Conservation (phyloP, 2,888 invertebrate species). For the Dromius quadrimaculatus region DNA sequence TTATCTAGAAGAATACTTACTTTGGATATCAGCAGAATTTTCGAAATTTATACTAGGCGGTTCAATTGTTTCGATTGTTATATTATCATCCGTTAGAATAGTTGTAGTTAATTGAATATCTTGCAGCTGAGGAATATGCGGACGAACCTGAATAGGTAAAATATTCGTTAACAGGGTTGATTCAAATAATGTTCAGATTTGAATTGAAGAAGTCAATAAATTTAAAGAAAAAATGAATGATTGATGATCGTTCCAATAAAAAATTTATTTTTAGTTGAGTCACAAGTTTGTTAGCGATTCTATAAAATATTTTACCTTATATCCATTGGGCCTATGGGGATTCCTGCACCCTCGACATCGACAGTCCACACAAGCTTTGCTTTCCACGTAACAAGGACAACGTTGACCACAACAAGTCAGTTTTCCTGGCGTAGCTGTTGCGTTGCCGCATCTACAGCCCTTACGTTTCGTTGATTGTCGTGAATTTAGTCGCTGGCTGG, state of each 20-base stretch:
- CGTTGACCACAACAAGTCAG: slow-evolving; percentile 93
- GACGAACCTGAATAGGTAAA: slow-evolving; percentile 70
- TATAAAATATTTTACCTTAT: slow-evolving; percentile 80
- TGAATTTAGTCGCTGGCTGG: slow-evolving; percentile 64
- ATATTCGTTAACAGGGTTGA: too few species aligned
- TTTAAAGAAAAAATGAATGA: too few species aligned
- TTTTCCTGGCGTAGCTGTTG: slow-evolving; percentile 89
- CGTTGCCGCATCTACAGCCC: slow-evolving; percentile 92
- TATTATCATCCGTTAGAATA: slow-evolving; percentile 57
- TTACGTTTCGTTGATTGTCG: slow-evolving; percentile 67
- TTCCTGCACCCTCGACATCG: slow-evolving; percentile 94
- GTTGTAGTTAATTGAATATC: slow-evolving; percentile 69
- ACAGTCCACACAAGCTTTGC: slow-evolving; percentile 90
- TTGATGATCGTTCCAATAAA: too few species aligned
- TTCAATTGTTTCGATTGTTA: slow-evolving; percentile 59
- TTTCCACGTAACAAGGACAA: slow-evolving; percentile 94
- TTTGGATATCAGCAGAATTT: slow-evolving; percentile 42
- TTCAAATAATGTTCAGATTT: too few species aligned
- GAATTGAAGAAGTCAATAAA: too few species aligned
- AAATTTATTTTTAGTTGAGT: too few species aligned
- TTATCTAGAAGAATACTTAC: too few species aligned
- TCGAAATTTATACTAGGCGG: slow-evolving; percentile 43
- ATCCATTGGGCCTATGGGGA: slow-evolving; percentile 86
- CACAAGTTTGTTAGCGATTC: slow-evolving; percentile 9
- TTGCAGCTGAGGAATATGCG: slow-evolving; percentile 77